Percentiles rank a stretch among this genome's conserved stretches.
Evolutionary conservation across 2,888 invertebrate species (phyloP).

Genomic region (Microplitis deprimator): DNA sequence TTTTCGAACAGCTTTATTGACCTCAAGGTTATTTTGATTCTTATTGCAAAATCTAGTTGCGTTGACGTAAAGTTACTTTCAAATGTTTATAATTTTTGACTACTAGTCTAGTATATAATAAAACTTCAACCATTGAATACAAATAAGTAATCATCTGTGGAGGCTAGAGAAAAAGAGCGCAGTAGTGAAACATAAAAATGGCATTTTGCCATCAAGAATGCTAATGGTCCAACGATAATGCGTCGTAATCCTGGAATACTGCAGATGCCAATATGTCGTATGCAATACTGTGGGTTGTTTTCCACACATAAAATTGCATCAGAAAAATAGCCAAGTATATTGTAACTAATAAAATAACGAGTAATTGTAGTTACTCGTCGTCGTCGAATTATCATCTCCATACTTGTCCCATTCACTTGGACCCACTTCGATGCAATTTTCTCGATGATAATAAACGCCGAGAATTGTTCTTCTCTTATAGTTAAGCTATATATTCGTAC

Average conservation of each 20-base stretch:
- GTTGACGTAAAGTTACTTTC: too few species aligned
- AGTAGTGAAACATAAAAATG: slow-evolving; percentile 44
- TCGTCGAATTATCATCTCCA: slow-evolving; percentile 13
- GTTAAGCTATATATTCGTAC: background rate
- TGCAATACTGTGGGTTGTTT: background rate
- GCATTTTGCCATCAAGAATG: slow-evolving; percentile 67
- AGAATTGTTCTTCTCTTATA: slow-evolving; percentile 1
- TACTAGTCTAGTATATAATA: background rate
- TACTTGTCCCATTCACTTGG: slow-evolving; percentile 15
- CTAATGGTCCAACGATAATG: slow-evolving; percentile 58
- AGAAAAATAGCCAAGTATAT: slow-evolving; percentile 22
- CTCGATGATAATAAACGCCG: slow-evolving; percentile 22
- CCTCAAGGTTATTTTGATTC: too few species aligned
- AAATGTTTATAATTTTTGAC: too few species aligned
- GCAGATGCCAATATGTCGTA: slow-evolving; percentile 60
- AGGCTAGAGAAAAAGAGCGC: slow-evolving; percentile 25
- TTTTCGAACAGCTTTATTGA: too few species aligned
- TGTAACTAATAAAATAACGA: slow-evolving; percentile 59
- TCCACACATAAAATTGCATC: background rate
- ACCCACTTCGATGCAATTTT: slow-evolving; percentile 26
- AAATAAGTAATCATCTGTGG: slow-evolving; percentile 64
- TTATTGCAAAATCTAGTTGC: too few species aligned
- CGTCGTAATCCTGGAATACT: slow-evolving; percentile 59
- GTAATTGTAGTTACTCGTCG: background rate
- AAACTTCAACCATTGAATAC: slow-evolving; percentile 70